Base-by-base conservation (phyloP, 2,888 invertebrate species). In the Calameuta idolon region DNA sequence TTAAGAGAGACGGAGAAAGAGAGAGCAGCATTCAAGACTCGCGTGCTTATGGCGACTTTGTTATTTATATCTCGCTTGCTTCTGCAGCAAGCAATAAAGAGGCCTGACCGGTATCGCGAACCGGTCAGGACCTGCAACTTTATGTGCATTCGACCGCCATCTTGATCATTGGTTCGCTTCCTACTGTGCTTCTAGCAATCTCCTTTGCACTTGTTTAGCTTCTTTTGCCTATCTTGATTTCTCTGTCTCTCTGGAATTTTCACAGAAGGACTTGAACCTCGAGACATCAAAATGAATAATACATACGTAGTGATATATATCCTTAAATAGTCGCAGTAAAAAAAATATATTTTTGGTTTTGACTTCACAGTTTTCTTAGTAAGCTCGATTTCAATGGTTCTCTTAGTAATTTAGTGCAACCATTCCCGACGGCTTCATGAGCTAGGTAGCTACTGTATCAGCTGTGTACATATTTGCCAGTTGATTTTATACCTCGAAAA, bases 51-150 rank as follows among this genome's bases (percentile, higher is more conserved):
- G 81, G 82, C 82, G 80, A 85, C 82, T 85, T 82, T 75, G 85
- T 84, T 84, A 85, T 85, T 85, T 85, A 85, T 85, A 85, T 82
- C 84, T 81, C 79, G 81, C 82, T 76, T 76, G 80, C 75, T 77
- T 79, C 74, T 79, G 78, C 81, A 82, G 84, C 84, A 85, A 85
- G 81, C 82, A 82, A 85, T 85, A 85, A 84, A 85, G 85, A 83
- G 77, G 80, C 81, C 79, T 79, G 76, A 35, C 35, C 71, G 75
- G 71, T 71, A 34, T 33, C 71, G 71, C 71, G 71, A 71, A 71
- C 71, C 34, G 33, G 40, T 77, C 77, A 69, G 34, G 76, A 75
- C 68, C 75, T 76, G 37, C 69, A 30, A 77, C 73, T 30, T 75
- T 40, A 75, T 37, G 75, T 75, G 69, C 71, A 69, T 69, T 68